phyloP scores from a whole-genome alignment of 2,797 vertebrate genomes.

The Gila robusta region DNA sequence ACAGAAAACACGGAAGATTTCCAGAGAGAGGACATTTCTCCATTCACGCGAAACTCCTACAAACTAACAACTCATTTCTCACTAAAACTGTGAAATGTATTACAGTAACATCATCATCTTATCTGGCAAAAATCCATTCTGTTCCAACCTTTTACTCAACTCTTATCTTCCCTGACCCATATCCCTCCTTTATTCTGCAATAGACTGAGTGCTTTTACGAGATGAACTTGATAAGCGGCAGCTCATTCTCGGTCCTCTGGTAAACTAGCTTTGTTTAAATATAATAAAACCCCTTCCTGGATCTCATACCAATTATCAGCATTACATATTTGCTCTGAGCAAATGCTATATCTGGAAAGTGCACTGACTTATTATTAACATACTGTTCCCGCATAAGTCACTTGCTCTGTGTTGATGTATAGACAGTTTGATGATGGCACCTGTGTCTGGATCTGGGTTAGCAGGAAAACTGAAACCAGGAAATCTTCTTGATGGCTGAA shows the following conservation, averaged over 20 bases:
- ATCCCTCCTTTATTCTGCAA: neutral
- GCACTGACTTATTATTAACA: neutral
- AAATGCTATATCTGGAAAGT: constrained; percentile 1
- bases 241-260: neutral
- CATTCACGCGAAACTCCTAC: neutral
- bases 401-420: neutral
- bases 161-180: neutral
- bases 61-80: neutral
- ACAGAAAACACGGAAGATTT: neutral
- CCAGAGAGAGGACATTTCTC: neutral
- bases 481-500: neutral
- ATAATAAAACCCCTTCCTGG: constrained; percentile 48
- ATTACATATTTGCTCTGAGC: neutral
- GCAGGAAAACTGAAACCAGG: constrained; percentile 10
- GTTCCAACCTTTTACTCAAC: neutral
- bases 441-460: neutral
- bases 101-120: neutral
- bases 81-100: neutral
- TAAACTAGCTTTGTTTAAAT: constrained; percentile 38
- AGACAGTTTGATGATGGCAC: neutral
- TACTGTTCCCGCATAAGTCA: neutral
- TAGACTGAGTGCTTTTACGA: neutral
- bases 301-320: constrained; percentile 33
- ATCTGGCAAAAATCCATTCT: too few relatives aligned
- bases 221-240: neutral